phyloP scores from a whole-genome alignment of 2,888 invertebrate genomes.

The Meandrusa payeni region DNA sequence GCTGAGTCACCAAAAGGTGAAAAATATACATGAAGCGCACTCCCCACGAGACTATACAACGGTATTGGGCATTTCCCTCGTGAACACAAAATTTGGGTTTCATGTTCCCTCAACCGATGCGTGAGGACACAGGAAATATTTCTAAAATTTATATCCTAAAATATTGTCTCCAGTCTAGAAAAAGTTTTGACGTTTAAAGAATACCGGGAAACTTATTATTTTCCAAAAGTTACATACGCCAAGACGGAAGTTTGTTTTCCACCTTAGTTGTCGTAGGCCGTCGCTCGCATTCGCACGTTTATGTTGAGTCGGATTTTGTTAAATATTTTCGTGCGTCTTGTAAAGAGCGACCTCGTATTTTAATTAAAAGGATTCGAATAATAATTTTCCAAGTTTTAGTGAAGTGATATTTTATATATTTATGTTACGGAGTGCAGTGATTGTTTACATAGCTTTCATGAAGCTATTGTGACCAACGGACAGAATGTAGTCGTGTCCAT shows the following conservation, averaged over 20 bases:
- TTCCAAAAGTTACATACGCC: slow-evolving; percentile 51
- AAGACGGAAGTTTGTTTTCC: slow-evolving; percentile 51
- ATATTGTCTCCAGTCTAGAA: slow-evolving; percentile 2
- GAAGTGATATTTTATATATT: slow-evolving; percentile 37
- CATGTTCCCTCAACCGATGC: slow-evolving; percentile 65
- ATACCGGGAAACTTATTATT: slow-evolving; percentile 48
- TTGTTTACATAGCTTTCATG: slow-evolving; percentile 64
- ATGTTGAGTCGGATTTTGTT: slow-evolving; percentile 23
- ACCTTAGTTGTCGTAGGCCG: slow-evolving; percentile 21
- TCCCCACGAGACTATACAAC: slow-evolving; percentile 82
- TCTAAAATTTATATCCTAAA: slow-evolving; percentile 31
- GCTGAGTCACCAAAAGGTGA: slow-evolving; percentile 84
- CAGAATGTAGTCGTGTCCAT: slow-evolving; percentile 60
- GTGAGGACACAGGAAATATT: slow-evolving; percentile 50
- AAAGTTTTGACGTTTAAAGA: slow-evolving; percentile 11
- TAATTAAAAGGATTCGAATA: slow-evolving; percentile 10
- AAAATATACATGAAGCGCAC: slow-evolving; percentile 81
- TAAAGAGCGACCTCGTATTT: slow-evolving; percentile 5
- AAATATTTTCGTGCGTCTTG: slow-evolving; percentile 3
- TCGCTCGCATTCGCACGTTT: slow-evolving; percentile 45
- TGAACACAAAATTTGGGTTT: slow-evolving; percentile 79
- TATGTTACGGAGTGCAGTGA: slow-evolving; percentile 47
- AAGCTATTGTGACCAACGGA: slow-evolving; percentile 42
- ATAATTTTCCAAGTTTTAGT: slow-evolving; percentile 33
- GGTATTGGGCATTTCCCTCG: slow-evolving; percentile 80